Percentiles rank a stretch among this genome's conserved stretches.
These are phyloP conservation scores for Micromesistius poutassou DNA, from an alignment of 2,797 vertebrate species.

Conservation along the genomic window DNA sequence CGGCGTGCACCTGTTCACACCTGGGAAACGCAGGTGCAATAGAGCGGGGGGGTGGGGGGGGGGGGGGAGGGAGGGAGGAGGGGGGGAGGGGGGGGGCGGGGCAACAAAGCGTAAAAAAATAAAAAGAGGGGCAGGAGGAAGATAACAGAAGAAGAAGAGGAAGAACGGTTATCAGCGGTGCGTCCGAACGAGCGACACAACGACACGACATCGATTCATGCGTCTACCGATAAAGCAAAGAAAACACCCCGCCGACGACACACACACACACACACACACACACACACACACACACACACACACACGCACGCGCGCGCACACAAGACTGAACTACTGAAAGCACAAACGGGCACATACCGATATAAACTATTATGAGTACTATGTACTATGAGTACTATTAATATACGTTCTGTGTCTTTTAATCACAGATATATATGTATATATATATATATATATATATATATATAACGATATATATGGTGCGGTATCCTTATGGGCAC, in stretches of 20 bases:
- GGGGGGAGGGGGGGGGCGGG: slow-evolving; percentile 13
- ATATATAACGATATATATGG: too few relatives aligned
- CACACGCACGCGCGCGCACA: background rate
- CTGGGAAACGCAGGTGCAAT: slow-evolving; percentile 69
- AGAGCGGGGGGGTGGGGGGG: background rate
- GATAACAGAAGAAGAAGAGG: slow-evolving; percentile 1
- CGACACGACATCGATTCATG: slow-evolving; percentile 68
- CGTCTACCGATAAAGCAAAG: slow-evolving; percentile 45
- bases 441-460: too few relatives aligned
- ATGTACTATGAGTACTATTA: background rate
- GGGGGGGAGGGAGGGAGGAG: too few relatives aligned
- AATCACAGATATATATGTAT: background rate
- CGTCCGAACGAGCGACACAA: slow-evolving; percentile 28
- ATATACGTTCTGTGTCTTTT: background rate
- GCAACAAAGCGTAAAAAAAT: slow-evolving; percentile 46
- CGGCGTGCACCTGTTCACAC: slow-evolving; percentile 95
- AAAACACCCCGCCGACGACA: background rate
- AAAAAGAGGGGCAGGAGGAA: slow-evolving; percentile 26
- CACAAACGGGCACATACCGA: background rate
- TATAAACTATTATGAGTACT: background rate
- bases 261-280: slow-evolving; percentile 17
- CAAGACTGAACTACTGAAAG: background rate
- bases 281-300: too few relatives aligned
- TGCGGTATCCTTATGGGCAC: background rate
- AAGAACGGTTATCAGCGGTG: slow-evolving; percentile 56